Evolutionary conservation across 2,888 invertebrate species (phyloP).

Genomic region (Microctonus aethiopoides): DNA sequence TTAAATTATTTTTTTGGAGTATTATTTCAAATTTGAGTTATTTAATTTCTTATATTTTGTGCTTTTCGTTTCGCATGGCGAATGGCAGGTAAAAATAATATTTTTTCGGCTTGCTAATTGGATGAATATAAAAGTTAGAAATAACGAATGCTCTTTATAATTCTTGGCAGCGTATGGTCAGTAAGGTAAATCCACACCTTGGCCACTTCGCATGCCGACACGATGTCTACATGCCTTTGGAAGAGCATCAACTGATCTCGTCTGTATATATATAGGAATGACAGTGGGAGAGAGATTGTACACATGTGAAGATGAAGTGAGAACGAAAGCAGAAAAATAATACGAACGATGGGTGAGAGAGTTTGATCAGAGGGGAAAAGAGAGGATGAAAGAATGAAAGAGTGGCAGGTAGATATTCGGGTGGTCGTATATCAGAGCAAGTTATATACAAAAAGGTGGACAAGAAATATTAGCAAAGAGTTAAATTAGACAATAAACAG

Average conservation of each 20-base stretch:
- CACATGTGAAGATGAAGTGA: no score
- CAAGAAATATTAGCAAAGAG: conserved; percentile 46
- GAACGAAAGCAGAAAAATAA: no score
- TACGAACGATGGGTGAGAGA: no score
- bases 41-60: not conserved
- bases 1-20: not conserved
- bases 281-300: no score
- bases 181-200: conserved; percentile 7
- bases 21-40: not conserved
- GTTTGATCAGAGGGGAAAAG: conserved; percentile 1
- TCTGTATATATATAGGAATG: no score
- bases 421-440: conserved; percentile 46
- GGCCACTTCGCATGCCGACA: conserved; percentile 41
- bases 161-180: not conserved
- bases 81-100: conserved; percentile 2
- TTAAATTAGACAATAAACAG: conserved; percentile 48
- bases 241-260: conserved; percentile 16
- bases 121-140: conserved; percentile 21
- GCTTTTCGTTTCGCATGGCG: not conserved
- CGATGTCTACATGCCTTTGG: conserved; percentile 43
- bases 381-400: conserved; percentile 10
- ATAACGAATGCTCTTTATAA: conserved; percentile 21
- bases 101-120: conserved; percentile 11
- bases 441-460: conserved; percentile 39
- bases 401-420: conserved; percentile 46